A percentile compares a stretch with the other conserved stretches of the same genome.
phyloP scores from a whole-genome alignment of 2,888 invertebrate species.

The Chirona hameri region DNA sequence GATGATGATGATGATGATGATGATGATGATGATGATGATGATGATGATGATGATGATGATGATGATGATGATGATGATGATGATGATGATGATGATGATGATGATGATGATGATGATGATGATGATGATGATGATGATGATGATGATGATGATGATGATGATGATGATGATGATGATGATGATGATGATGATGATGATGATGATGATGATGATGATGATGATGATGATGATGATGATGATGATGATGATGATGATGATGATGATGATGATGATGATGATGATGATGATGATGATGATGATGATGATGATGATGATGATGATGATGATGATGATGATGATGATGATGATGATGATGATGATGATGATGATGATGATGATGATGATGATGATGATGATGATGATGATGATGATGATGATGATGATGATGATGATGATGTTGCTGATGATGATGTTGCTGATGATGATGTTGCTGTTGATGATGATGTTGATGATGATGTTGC shows the following conservation, averaged over 20 bases:
- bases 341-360: conserved; percentile 22
- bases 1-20: conserved; percentile 22
- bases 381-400: conserved; percentile 22
- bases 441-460: too few species aligned
- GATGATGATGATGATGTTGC: too few species aligned
- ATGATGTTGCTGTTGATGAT: too few species aligned
- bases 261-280: conserved; percentile 22
- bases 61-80: conserved; percentile 22
- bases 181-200: conserved; percentile 22
- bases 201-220: neutral
- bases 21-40: conserved; percentile 22
- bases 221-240: conserved; percentile 5
- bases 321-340: conserved; percentile 22
- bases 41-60: conserved; percentile 22
- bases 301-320: conserved; percentile 22
- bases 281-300: conserved; percentile 22
- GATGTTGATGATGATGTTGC: too few species aligned
- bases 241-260: conserved; percentile 4
- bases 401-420: too few species aligned
- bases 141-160: conserved; percentile 22
- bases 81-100: conserved; percentile 22
- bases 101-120: conserved; percentile 22
- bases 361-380: conserved; percentile 22
- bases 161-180: conserved; percentile 22
- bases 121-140: conserved; percentile 22